Base-by-base conservation (phyloP, 2,888 invertebrate genomes). In the Steinernema carpocapsae region DNA sequence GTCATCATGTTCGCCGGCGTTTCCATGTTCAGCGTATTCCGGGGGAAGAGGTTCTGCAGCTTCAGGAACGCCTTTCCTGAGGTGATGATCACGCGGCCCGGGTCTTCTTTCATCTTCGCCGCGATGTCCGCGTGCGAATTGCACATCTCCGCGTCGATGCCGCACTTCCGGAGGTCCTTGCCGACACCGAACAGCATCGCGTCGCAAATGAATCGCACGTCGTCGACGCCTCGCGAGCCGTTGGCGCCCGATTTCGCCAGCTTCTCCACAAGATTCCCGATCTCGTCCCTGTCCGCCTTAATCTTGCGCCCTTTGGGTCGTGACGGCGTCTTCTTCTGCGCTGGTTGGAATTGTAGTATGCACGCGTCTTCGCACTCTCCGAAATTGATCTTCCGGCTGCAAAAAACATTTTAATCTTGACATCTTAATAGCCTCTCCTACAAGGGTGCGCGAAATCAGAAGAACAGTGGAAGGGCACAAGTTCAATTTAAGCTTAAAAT, bases 141-240 rank as follows among this genome's bases (percentile, higher is more conserved):
- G 56, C 56, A 56, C 22, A 56, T 22, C 6, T 26, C 7, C n/a
- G 70, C 22, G 70, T 70, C 70, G 26, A 70, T 37, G 4, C 70
- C 70, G n/a, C 37, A 43, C n/a, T 43, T 37, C 75, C 79, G 75
- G 48, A 80, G 64, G 64, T 76, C 52, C 48, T 79, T 79, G 46
- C 81, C 81, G 24, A 81, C 76, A 4, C 81, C 81, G 0, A 74
- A 52, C n/a, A 81, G 77, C 81, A 81, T 81, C 19, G 76, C 73
- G 45, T 81, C 81, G 14, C 79, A 79, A 17, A 78, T 76, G 24
- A 77, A 75, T 64, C 75, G 64, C 1, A 79, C 70, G 10, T 81
- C 77, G 17, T 77, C 12, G 48, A 79, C 72, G 32, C 76, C 73
- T 4, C 72, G 42, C 70, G 37, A 4, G 7, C 24, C 14, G 17